Conservation (phyloP, 2,888 invertebrate genomes). For the Ectropis crepuscularia region DNA sequence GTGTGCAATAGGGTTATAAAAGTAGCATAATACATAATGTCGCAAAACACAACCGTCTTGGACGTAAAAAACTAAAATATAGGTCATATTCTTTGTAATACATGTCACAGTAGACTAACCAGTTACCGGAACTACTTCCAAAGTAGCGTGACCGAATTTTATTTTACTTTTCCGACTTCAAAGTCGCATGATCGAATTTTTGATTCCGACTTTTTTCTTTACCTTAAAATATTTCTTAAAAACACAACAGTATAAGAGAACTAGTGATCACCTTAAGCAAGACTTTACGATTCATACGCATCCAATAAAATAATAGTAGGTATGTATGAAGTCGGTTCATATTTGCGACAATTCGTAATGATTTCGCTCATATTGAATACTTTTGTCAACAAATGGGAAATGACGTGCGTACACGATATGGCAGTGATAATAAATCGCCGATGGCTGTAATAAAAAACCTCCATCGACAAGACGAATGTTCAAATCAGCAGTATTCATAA, state of each 20-base stretch:
- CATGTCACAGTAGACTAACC: too few relatives aligned
- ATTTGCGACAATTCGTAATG: constrained; percentile 16
- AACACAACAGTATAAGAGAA: background rate
- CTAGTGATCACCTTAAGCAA: background rate
- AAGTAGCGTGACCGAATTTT: too few relatives aligned
- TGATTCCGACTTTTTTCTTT: too few relatives aligned
- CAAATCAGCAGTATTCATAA: background rate
- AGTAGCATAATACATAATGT: constrained; percentile 13
- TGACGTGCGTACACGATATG: constrained; percentile 25
- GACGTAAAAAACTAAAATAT: background rate
- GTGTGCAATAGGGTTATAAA: constrained; percentile 32
- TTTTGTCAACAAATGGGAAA: constrained; percentile 21
- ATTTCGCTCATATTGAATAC: constrained; percentile 5
- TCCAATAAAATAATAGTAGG: background rate
- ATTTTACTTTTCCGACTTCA: too few relatives aligned
- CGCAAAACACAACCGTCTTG: constrained; percentile 18
- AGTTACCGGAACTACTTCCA: too few relatives aligned
- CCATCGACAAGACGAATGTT: constrained; percentile 8
- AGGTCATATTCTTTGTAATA: background rate
- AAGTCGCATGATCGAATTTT: too few relatives aligned
- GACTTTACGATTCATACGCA: too few relatives aligned
- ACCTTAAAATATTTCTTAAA: background rate
- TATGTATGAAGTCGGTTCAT: background rate
- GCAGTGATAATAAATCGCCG: constrained; percentile 14
- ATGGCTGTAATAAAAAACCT: constrained; percentile 6